Percentiles rank a stretch among this genome's conserved stretches.
Evolutionary conservation across 2,113 vertebrate genomes (phyloP).

Genomic region (Sapayoa aenigma): DNA sequence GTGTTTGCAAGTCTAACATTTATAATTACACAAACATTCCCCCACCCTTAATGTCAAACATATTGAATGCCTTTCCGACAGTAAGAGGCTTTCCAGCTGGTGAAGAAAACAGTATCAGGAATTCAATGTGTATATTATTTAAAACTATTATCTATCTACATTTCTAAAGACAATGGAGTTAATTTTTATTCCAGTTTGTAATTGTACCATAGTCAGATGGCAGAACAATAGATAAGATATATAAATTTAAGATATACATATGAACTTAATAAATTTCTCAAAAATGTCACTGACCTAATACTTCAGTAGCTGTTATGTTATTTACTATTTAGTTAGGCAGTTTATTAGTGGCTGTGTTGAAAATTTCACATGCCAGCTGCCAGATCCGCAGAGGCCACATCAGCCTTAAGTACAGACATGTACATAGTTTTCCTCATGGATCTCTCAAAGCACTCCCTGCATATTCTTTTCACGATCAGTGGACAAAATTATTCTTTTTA

Average conservation of each 20-base stretch:
- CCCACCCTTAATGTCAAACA: conserved; percentile 59
- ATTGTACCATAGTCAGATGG: not conserved
- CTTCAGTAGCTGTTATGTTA: too few species aligned
- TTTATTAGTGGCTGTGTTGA: not conserved
- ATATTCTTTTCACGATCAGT: not conserved
- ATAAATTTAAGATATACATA: not conserved
- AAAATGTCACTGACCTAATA: not conserved
- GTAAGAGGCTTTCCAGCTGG: conserved; percentile 49
- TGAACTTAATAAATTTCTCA: not conserved
- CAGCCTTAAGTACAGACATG: not conserved
- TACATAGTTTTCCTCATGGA: not conserved
- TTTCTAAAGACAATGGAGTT: not conserved
- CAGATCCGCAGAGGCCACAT: not conserved
- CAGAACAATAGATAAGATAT: not conserved
- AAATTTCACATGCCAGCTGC: not conserved
- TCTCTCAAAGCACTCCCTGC: not conserved
- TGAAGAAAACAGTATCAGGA: conserved; percentile 24
- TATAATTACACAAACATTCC: conserved; percentile 63
- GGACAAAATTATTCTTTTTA: not conserved
- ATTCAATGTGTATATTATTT: not conserved
- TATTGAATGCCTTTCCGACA: conserved; percentile 20
- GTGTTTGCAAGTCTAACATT: conserved; percentile 56
- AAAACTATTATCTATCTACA: not conserved
- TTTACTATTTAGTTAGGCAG: not conserved
- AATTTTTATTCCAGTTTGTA: not conserved